Evolutionary conservation across 2,113 vertebrate species (phyloP), one percentile per base, ranked within the genome.

Genomic region (Mastomys coucha): DNA sequence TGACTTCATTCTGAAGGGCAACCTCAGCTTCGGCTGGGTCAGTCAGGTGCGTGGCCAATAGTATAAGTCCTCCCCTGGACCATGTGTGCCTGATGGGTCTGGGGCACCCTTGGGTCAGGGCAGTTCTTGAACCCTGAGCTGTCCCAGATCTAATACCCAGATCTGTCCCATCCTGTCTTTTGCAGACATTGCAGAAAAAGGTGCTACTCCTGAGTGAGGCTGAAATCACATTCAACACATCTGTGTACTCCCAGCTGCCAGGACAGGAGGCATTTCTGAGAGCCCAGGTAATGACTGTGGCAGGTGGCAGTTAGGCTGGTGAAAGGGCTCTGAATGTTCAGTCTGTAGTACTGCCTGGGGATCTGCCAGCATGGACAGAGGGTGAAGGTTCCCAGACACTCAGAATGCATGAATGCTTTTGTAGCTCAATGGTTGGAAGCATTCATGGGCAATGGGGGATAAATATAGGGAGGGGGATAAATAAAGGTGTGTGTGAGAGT

Each of bases 1-100:
- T n/a, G 91, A 89, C 2, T 99, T 98, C 96, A 95, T 33, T 39
- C 98, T 99, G 88, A 98, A 98, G 86, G 99, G 98, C 39, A 98
- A 98, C 88, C 95, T 99, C 6, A 98, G 98, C 92, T 99, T 99
- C 2, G 26, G n/a, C 45, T 99, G 99, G 99, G 92, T 99, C 88
- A 95, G 98, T 76, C 98, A 99, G 98, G 99, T 99, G 97, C 4
- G 69, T 82, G 49, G 42, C 82, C 75, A 36, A 8, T 0, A 12
- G 87, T 87, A 86, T 70, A 8, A n/a, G 20, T 24, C 45, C 58
- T 20, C 0, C 42, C 58, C 81, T 3, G 4, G 16, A 33, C 39
- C 96, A 1, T 13, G 65, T 16, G 14, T 1, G 7, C 69, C 75
- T 14, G 17, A 0, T 10, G 17, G 73, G 60, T 51, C 33, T 60